A percentile compares a stretch with the other conserved stretches of the same genome.
Evolutionary conservation across 1,140 invertebrate genomes (phyloP).

Genomic region (Arctopsyche grandis): DNA sequence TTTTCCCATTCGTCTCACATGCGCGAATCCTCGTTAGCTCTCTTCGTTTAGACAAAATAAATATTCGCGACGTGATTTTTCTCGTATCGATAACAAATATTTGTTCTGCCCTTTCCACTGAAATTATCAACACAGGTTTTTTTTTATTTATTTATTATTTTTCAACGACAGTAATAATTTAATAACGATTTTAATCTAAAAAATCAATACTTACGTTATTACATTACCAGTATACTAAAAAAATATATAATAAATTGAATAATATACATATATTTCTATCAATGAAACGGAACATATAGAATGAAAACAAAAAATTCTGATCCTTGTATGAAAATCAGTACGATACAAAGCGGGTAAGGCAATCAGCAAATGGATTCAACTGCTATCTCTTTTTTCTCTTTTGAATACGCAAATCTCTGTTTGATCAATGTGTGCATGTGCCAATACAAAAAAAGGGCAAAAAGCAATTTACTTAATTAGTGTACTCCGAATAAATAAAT

Average conservation of each 20-base stretch:
- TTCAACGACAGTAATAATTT: neutral
- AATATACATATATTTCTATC: neutral
- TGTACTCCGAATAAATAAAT: neutral
- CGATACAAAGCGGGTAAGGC: conserved; percentile 24
- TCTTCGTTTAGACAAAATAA: conserved; percentile 13
- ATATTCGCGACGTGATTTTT: conserved; percentile 25
- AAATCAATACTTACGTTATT: neutral
- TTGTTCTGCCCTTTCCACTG: neutral
- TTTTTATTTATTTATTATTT: neutral
- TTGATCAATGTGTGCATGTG: conserved; percentile 7
- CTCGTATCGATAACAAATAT: conserved; percentile 25
- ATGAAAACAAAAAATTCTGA: neutral
- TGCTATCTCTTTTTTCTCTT: neutral
- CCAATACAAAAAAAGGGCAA: neutral
- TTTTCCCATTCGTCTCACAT: conserved; percentile 25
- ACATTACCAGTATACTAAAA: neutral
- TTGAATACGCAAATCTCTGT: conserved; percentile 28
- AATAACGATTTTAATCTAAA: neutral
- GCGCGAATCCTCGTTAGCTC: conserved; percentile 20
- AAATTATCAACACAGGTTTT: neutral
- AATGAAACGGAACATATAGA: neutral
- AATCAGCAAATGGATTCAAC: conserved; percentile 39
- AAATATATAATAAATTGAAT: neutral
- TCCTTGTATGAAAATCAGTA: conserved; percentile 35
- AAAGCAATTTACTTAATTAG: conserved; percentile 31